These are phyloP conservation scores for Limnodromus scolopaceus DNA, from an alignment of 2,797 vertebrate genomes.

Conservation along the genomic window DNA sequence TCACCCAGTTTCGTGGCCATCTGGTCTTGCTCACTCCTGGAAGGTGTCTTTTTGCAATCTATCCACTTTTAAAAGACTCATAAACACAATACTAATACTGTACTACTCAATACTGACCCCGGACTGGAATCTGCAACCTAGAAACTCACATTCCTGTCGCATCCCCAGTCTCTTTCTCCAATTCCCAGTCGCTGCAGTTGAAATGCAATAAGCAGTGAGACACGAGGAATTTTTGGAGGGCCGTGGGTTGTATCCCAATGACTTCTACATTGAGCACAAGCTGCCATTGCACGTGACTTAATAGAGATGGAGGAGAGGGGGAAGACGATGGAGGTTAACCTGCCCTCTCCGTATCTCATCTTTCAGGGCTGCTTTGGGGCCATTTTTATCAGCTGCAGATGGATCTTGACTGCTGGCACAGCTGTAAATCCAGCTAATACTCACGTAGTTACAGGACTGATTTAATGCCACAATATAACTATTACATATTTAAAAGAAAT, in stretches of 20 bases:
- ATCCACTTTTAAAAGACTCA: not conserved
- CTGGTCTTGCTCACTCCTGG: not conserved
- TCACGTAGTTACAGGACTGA: not conserved
- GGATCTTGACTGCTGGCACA: not conserved
- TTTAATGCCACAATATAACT: not conserved
- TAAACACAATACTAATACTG: not conserved
- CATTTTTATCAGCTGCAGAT: not conserved
- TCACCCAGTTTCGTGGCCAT: rapidly evolving
- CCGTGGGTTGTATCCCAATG: not conserved
- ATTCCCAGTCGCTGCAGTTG: not conserved
- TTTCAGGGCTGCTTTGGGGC: not conserved
- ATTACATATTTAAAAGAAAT: not conserved
- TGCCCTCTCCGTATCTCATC: not conserved
- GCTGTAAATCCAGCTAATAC: not conserved
- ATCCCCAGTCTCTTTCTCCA: not conserved
- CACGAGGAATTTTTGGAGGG: not conserved
- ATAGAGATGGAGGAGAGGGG: not conserved
- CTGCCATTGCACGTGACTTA: not conserved
- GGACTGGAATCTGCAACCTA: not conserved
- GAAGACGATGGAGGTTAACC: not conserved
- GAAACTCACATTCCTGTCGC: not conserved
- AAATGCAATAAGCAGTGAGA: not conserved
- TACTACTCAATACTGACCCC: not conserved
- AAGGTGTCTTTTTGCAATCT: not conserved
- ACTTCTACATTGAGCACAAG: not conserved